A percentile compares a stretch with the other conserved stretches of the same genome.
Evolutionary conservation across 1,140 invertebrate genomes (phyloP).

Genomic region (Tenebrio molitor): DNA sequence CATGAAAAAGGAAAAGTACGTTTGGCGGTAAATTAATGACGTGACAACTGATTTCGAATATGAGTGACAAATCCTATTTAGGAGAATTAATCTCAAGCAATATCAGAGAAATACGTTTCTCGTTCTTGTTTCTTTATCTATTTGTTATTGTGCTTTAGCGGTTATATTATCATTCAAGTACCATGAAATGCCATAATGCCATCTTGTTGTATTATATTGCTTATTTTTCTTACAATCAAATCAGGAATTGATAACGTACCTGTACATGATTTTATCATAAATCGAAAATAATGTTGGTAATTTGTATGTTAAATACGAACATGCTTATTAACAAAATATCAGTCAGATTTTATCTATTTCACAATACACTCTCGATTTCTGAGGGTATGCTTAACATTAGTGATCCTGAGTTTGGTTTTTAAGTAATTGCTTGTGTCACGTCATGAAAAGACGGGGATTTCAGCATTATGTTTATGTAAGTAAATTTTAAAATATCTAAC

Average conservation of each 20-base stretch:
- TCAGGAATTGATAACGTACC: neutral
- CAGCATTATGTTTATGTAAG: constrained; percentile 15
- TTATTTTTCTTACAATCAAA: neutral
- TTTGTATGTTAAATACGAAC: constrained; percentile 24
- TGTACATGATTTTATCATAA: constrained; percentile 11
- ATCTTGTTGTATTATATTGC: neutral
- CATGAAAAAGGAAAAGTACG: too few relatives aligned
- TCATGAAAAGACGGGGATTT: constrained; percentile 17
- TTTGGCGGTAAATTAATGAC: too few relatives aligned
- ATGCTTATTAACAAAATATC: constrained; percentile 8
- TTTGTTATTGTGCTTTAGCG: too few relatives aligned
- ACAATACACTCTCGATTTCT: constrained; percentile 8
- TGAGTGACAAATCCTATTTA: too few relatives aligned
- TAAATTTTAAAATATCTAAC: neutral
- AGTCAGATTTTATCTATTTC: constrained; percentile 4
- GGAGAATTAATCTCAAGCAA: too few relatives aligned
- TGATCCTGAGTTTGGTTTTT: constrained; percentile 10
- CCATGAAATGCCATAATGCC: too few relatives aligned
- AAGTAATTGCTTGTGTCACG: neutral
- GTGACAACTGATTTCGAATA: too few relatives aligned
- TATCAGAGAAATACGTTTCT: too few relatives aligned
- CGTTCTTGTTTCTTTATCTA: too few relatives aligned
- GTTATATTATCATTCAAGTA: too few relatives aligned
- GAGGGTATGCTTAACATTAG: neutral
- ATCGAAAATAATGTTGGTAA: constrained; percentile 20